Conservation (phyloP, 2,797 vertebrate species). For the Scomberomorus guttatus region DNA sequence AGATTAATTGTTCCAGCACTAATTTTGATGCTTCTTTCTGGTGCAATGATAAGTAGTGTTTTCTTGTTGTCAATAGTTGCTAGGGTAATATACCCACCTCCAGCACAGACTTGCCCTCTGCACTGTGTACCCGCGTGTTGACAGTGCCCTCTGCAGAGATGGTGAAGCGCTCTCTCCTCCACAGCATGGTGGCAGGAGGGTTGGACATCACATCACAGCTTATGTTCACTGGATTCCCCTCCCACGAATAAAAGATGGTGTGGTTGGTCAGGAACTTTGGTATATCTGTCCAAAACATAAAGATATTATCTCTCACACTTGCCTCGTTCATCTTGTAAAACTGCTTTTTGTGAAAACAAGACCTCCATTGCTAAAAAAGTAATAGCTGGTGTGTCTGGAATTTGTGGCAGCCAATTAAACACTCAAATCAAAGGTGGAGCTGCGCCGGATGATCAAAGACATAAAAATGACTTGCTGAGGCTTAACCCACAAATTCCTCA, state of each 20-base stretch:
- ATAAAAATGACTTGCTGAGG: constrained; percentile 32
- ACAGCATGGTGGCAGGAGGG: constrained; percentile 93
- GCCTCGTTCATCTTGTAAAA: background rate
- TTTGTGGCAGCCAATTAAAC: constrained; percentile 59
- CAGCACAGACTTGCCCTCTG: constrained; percentile 91
- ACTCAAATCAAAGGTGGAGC: constrained; percentile 56
- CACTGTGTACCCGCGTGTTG: constrained; percentile 89
- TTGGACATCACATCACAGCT: constrained; percentile 97
- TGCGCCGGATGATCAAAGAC: constrained; percentile 50
- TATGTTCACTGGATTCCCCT: constrained; percentile 98
- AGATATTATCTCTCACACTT: background rate
- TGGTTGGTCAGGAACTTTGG: constrained; percentile 96
- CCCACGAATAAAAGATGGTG: constrained; percentile 97
- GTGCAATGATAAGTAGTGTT: too few relatives aligned
- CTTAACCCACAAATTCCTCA: constrained; percentile 50
- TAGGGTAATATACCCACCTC: constrained; percentile 85
- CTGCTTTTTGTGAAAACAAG: constrained; percentile 5
- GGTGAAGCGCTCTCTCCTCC: constrained; percentile 93
- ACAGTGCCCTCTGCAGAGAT: constrained; percentile 90
- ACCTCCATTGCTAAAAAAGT: constrained; percentile 6
- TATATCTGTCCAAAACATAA: constrained; percentile 87
- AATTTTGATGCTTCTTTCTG: background rate
- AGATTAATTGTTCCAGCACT: too few relatives aligned
- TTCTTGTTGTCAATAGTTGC: too few relatives aligned
- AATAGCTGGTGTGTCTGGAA: constrained; percentile 11